phyloP scores from a whole-genome alignment of 53 echinoderm and acorn worm genomes.

The Temnopleurus reevesii region DNA sequence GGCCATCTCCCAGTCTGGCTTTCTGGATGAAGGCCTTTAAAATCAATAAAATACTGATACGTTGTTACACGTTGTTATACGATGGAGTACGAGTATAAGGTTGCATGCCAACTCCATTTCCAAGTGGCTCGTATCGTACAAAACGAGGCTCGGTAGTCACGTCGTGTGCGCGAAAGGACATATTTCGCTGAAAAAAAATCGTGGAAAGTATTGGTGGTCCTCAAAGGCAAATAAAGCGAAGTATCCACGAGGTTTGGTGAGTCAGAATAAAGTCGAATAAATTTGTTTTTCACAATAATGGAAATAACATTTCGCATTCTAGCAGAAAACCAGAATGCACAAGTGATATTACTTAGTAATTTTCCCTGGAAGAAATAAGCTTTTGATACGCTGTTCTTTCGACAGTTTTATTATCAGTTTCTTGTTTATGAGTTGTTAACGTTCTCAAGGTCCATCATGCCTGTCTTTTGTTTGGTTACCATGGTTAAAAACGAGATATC shows the following conservation, averaged over 20 bases:
- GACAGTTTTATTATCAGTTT: conserved; percentile 40
- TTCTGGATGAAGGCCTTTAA: conserved; percentile 17
- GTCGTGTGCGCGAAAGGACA: conserved; percentile 12
- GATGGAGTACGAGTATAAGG: neutral
- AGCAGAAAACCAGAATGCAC: conserved; percentile 50
- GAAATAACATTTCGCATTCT: conserved; percentile 49
- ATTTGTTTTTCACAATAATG: conserved; percentile 36
- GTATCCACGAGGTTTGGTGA: conserved; percentile 34
- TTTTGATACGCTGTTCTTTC: conserved; percentile 58
- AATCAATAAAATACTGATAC: conserved; percentile 39
- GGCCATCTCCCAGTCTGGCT: neutral
- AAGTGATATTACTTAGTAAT: conserved; percentile 54
- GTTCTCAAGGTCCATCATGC: conserved; percentile 56
- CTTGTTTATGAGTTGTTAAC: conserved; percentile 33
- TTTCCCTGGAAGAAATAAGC: conserved; percentile 55
- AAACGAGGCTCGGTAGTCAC: conserved; percentile 43
- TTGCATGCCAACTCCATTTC: neutral
- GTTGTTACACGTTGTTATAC: no score
- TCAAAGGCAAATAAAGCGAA: conserved; percentile 57
- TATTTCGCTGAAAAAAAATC: conserved; percentile 18
- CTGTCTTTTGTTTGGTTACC: conserved; percentile 56
- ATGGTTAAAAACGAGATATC: conserved; percentile 57
- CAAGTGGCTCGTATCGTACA: neutral
- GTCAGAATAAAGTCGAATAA: conserved; percentile 40
- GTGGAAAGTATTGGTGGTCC: conserved; percentile 44